Evolutionary conservation across 2,797 vertebrate species (phyloP).

Genomic region (Sitta carolinensis): DNA sequence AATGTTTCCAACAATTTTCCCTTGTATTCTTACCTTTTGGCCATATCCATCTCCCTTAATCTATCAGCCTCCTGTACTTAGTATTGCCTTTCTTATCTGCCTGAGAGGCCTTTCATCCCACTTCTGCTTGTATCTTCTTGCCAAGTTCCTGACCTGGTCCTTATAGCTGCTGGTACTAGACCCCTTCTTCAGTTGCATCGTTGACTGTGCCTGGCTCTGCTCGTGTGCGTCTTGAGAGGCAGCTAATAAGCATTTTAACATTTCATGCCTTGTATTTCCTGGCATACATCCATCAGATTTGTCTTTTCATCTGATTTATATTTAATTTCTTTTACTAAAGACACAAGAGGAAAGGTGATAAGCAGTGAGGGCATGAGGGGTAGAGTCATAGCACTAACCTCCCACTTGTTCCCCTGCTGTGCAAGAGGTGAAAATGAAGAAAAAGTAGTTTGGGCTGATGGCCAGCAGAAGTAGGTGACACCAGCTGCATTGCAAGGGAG

Average conservation of each 20-base stretch:
- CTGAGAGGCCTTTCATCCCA: neutral
- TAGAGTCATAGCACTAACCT: neutral
- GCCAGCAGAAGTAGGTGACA: neutral
- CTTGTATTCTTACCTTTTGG: neutral
- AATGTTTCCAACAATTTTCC: neutral
- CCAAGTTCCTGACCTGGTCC: neutral
- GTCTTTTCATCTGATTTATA: neutral
- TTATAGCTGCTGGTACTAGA: neutral
- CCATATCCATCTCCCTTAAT: neutral
- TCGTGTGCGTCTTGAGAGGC: neutral
- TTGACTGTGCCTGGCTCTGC: neutral
- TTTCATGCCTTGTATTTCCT: neutral
- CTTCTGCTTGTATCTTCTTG: neutral
- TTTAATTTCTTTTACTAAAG: neutral
- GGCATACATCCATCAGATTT: neutral
- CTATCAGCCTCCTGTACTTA: neutral
- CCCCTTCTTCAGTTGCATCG: neutral
- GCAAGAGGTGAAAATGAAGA: neutral
- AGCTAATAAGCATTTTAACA: neutral
- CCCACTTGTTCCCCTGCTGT: neutral
- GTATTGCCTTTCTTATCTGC: neutral
- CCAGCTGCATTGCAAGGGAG: neutral
- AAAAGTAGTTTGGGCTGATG: neutral
- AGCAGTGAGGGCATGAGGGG: neutral
- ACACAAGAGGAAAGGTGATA: neutral